Conservation (phyloP, 2,797 vertebrate species). For the Premnoplex brunnescens region DNA sequence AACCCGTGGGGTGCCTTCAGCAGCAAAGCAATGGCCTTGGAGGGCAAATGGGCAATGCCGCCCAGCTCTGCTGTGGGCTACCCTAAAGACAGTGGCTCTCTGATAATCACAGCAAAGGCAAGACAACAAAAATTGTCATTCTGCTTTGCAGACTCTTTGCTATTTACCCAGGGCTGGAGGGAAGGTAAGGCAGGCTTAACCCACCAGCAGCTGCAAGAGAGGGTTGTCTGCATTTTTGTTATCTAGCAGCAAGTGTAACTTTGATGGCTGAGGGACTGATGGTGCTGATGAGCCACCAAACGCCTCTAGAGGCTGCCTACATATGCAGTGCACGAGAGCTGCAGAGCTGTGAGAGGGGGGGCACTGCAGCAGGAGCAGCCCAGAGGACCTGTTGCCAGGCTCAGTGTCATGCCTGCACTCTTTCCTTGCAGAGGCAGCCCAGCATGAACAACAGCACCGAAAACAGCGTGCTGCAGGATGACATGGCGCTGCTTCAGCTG, state of each 20-base stretch:
- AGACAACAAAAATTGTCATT: neutral
- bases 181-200: neutral
- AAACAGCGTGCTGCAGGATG: fast-evolving
- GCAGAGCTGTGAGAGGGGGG: neutral
- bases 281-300: neutral
- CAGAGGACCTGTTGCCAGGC: fast-evolving
- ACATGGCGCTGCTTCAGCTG: neutral
- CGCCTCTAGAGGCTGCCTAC: neutral
- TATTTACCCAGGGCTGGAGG: neutral
- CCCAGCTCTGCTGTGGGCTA: neutral
- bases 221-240: neutral
- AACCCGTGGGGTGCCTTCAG: neutral
- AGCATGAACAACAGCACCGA: neutral
- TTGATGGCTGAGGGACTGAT: neutral
- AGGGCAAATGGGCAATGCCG: neutral
- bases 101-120: neutral
- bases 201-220: neutral
- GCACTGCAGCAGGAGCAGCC: neutral
- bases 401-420: neutral
- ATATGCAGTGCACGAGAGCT: fast-evolving
- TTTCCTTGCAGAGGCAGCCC: neutral
- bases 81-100: neutral
- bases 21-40: neutral
- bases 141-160: neutral
- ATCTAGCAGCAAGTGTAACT: neutral